Evolutionary conservation across 2,888 invertebrate genomes (phyloP).

Genomic region (Gryllus longicercus): DNA sequence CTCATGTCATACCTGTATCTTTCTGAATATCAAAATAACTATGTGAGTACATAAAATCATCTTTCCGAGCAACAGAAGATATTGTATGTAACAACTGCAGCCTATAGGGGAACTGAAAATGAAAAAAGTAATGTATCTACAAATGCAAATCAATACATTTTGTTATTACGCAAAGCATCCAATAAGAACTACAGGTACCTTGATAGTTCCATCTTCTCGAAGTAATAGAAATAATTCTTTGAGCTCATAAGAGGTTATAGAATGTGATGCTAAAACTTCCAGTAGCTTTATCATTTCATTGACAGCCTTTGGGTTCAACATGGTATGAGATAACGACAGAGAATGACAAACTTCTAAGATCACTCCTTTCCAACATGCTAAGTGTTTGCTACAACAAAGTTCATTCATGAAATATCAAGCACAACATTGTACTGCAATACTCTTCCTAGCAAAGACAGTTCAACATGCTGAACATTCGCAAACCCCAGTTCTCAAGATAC

Average conservation of each 20-base stretch:
- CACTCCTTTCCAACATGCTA: conserved; percentile 53
- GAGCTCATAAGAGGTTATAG: conserved; percentile 56
- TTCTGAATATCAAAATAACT: conserved; percentile 54
- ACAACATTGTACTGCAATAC: too few species aligned
- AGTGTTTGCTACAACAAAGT: conserved; percentile 50
- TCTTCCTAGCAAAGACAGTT: too few species aligned
- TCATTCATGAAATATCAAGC: not conserved
- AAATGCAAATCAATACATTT: conserved; percentile 22
- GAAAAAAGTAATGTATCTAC: conserved; percentile 26
- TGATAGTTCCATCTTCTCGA: conserved; percentile 45
- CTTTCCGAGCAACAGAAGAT: conserved; percentile 47
- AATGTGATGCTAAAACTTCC: conserved; percentile 56
- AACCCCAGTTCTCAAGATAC: too few species aligned
- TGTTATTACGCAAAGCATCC: not conserved
- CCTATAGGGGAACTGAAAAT: conserved; percentile 44
- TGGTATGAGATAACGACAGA: conserved; percentile 46
- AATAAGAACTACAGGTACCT: conserved; percentile 40
- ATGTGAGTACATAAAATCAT: conserved; percentile 47
- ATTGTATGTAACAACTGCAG: conserved; percentile 47
- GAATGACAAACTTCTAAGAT: conserved; percentile 51
- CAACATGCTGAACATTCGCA: too few species aligned
- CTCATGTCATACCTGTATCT: conserved; percentile 41
- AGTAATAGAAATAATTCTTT: conserved; percentile 53
- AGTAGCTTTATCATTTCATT: conserved; percentile 55
- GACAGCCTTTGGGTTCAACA: conserved; percentile 48